Percentiles rank a stretch among this genome's conserved stretches.
These are phyloP conservation scores for Drosophila meridiana DNA, from an alignment of 2,888 invertebrate genomes.

Conservation along the genomic window DNA sequence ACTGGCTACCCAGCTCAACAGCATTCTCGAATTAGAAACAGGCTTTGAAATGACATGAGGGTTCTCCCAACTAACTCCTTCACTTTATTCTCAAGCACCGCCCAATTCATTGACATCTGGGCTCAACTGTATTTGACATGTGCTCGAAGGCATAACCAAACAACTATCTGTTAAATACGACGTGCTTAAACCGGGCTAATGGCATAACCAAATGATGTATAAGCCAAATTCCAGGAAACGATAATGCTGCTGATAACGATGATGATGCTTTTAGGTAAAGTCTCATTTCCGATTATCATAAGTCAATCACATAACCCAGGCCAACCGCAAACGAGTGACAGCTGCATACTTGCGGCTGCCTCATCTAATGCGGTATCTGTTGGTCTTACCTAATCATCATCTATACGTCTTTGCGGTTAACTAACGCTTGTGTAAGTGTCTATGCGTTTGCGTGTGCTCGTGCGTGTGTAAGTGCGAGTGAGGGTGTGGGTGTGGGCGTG, in stretches of 20 bases:
- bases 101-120: conserved; percentile 22
- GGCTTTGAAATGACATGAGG: conserved; percentile 23
- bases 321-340: conserved; percentile 55
- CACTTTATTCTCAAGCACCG: neutral
- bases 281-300: conserved; percentile 52
- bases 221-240: conserved; percentile 11
- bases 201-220: conserved; percentile 1
- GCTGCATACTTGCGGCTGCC: conserved; percentile 61
- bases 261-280: conserved; percentile 13
- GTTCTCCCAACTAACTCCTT: neutral
- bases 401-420: conserved; percentile 61
- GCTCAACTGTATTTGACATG: conserved; percentile 40
- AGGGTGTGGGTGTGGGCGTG: conserved; percentile 1
- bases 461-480: neutral
- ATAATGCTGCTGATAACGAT: conserved; percentile 30
- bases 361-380: conserved; percentile 34
- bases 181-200: neutral
- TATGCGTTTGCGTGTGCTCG: neutral
- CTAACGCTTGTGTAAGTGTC: conserved; percentile 39
- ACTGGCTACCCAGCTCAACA: conserved; percentile 17
- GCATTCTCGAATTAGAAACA: conserved; percentile 31
- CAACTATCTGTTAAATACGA: conserved; percentile 17
- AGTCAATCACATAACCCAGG: conserved; percentile 54
- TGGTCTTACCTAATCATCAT: conserved; percentile 62
- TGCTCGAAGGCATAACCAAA: conserved; percentile 1